These are phyloP conservation scores for Callocephalon fimbriatum DNA, from an alignment of 2,113 vertebrate species.

Conservation along the genomic window DNA sequence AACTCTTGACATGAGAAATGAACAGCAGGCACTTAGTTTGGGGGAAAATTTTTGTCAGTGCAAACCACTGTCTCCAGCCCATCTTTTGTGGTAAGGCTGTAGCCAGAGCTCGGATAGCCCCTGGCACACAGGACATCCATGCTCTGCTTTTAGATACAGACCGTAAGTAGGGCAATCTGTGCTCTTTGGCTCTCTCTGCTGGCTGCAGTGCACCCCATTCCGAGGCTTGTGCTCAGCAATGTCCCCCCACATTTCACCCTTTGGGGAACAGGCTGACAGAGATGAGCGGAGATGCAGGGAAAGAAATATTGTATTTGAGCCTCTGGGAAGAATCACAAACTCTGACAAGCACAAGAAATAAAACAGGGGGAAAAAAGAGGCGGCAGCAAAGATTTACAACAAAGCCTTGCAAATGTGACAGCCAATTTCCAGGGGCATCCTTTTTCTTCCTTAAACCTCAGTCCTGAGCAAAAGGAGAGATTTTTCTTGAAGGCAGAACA, in stretches of 20 bases:
- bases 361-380: not conserved
- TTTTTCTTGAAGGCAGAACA: not conserved
- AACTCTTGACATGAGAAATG: not conserved
- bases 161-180: not conserved
- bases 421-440: not conserved
- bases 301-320: not conserved
- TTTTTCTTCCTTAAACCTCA: not conserved
- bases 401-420: not conserved
- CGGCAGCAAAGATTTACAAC: not conserved
- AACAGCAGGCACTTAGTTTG: not conserved
- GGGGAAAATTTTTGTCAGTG: too few species aligned
- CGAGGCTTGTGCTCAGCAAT: not conserved
- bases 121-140: not conserved
- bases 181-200: constrained; percentile 69
- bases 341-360: not conserved
- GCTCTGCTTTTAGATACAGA: not conserved
- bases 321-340: not conserved
- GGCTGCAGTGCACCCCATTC: constrained; percentile 1
- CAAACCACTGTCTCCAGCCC: not conserved
- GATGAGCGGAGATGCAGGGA: not conserved
- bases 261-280: accelerated
- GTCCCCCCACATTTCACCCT: not conserved
- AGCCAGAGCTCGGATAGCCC: not conserved
- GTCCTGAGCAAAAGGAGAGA: not conserved
- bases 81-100: accelerated